Evolutionary conservation across 2,888 invertebrate genomes (phyloP).

Genomic region (Parnassius glacialis): DNA sequence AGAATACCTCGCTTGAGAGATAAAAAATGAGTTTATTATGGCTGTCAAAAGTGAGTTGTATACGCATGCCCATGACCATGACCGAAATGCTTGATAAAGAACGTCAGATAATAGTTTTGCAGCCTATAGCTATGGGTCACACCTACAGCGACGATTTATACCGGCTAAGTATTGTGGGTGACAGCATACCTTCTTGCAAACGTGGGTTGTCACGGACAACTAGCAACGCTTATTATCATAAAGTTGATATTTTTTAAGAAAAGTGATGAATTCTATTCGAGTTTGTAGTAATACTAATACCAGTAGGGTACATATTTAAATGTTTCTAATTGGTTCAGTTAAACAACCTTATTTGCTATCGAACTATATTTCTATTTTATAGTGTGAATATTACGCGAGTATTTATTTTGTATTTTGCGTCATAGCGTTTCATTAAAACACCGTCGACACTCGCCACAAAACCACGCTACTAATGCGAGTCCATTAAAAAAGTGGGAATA

Average conservation of each 20-base stretch:
- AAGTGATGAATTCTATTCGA: no score
- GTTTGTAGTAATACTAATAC: no score
- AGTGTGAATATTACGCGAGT: slow-evolving; percentile 13
- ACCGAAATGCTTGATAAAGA: slow-evolving; percentile 32
- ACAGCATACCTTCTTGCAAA: slow-evolving; percentile 1
- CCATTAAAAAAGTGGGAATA: slow-evolving; percentile 45
- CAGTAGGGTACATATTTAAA: no score
- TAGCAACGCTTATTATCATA: background rate
- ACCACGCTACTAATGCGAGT: slow-evolving; percentile 43
- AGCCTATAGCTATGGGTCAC: slow-evolving; percentile 23
- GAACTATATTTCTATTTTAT: background rate
- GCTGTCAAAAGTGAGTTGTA: slow-evolving; percentile 3
- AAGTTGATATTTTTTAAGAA: no score
- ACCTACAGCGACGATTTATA: slow-evolving; percentile 17
- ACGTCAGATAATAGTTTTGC: background rate
- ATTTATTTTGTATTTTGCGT: slow-evolving; percentile 15
- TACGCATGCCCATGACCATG: slow-evolving; percentile 30
- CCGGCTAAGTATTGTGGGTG: slow-evolving; percentile 3
- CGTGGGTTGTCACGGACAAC: slow-evolving; percentile 1
- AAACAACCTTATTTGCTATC: no score
- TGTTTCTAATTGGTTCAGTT: no score
- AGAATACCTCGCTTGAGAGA: slow-evolving; percentile 2
- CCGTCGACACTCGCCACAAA: slow-evolving; percentile 16
- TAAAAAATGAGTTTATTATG: slow-evolving; percentile 10
- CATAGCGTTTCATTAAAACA: slow-evolving; percentile 15